Percentiles rank a stretch among this genome's conserved stretches.
phyloP scores from a whole-genome alignment of 2,113 vertebrate genomes.

The Pomatorhinus ruficollis region DNA sequence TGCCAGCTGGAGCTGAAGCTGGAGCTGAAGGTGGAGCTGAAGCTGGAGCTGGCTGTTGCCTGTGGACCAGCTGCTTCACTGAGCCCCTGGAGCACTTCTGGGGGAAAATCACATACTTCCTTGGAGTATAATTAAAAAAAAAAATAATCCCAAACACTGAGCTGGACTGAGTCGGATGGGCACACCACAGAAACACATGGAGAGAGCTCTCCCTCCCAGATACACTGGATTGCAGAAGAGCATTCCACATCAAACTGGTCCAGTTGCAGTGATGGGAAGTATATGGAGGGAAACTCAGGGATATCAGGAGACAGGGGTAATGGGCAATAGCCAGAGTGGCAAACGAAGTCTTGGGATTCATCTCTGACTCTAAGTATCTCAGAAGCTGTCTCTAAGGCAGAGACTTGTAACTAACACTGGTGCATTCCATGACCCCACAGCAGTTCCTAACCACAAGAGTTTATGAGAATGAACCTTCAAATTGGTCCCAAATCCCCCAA shows the following conservation, averaged over 20 bases:
- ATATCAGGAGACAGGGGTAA: not conserved
- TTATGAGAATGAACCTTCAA: not conserved
- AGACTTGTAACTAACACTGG: not conserved
- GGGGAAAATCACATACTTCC: not conserved
- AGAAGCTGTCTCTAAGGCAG: not conserved
- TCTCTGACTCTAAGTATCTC: not conserved
- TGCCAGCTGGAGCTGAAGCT: not conserved
- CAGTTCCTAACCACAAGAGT: not conserved
- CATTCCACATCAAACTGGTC: not conserved
- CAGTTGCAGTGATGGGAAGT: not conserved
- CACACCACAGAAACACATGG: not conserved
- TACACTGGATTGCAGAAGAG: fast-evolving
- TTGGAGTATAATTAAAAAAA: not conserved
- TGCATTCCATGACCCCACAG: not conserved
- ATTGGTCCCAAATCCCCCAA: too few species aligned
- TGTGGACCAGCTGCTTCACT: not conserved
- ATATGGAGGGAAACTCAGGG: fast-evolving
- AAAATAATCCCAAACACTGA: not conserved
- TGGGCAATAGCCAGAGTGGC: not conserved
- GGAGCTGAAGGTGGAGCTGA: not conserved
- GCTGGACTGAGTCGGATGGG: not conserved
- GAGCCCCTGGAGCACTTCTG: not conserved
- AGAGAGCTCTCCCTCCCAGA: not conserved
- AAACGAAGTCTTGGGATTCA: fast-evolving
- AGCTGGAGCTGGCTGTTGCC: not conserved